Conservation (phyloP, 2,888 invertebrate genomes). For the Plebejus melissa region DNA sequence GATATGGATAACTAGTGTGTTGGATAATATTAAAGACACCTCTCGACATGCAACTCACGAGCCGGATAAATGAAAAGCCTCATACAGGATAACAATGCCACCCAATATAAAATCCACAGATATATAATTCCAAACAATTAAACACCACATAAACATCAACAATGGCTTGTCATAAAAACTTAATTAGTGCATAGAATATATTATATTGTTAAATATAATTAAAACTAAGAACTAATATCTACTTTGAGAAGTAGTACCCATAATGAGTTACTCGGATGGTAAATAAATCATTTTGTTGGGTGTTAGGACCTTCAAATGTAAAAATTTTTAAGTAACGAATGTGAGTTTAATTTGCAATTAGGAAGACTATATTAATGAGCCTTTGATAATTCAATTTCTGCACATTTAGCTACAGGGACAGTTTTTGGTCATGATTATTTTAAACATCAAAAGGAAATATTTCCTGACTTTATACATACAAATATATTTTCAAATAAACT, state of each 20-base stretch:
- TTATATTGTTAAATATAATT: constrained; percentile 55
- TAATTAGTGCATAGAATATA: constrained; percentile 55
- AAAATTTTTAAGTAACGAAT: constrained; percentile 30
- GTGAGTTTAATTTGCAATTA: constrained; percentile 4
- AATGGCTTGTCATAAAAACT: constrained; percentile 58
- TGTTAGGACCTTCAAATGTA: constrained; percentile 29
- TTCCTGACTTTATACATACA: constrained; percentile 38
- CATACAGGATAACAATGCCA: constrained; percentile 37
- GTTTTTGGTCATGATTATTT: constrained; percentile 38
- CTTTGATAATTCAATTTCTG: constrained; percentile 28
- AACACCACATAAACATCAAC: constrained; percentile 45
- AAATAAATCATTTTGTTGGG: constrained; percentile 21
- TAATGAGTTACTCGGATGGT: constrained; percentile 44
- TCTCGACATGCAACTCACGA: background rate
- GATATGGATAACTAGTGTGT: background rate
- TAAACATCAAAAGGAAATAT: constrained; percentile 34
- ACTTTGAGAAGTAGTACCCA: constrained; percentile 45
- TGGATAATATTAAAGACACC: background rate
- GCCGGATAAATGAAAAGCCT: constrained; percentile 48
- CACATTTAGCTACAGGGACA: constrained; percentile 34
- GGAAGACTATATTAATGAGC: background rate
- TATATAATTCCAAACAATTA: constrained; percentile 36
- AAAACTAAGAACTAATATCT: constrained; percentile 55
- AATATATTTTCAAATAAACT: constrained; percentile 42
- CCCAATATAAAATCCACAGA: constrained; percentile 42